Conservation (phyloP, 92 coral and sea anemone genomes). For the Porites divaricata region DNA sequence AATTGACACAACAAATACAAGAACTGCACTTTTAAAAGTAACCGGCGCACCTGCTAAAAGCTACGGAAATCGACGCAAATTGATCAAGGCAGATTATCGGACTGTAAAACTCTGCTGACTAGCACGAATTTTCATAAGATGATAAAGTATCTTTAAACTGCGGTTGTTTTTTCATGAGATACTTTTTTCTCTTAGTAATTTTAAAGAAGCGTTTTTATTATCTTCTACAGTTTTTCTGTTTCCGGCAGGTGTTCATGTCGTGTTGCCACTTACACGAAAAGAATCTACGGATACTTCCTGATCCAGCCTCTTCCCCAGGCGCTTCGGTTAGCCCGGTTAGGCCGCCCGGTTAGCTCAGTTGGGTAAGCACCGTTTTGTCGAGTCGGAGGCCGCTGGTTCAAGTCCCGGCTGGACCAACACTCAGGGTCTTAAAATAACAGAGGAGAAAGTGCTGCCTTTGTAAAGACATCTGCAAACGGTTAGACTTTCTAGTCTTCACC, state of each 20-base stretch:
- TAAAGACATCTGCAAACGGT: too few relatives aligned
- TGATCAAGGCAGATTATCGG: constrained; percentile 7
- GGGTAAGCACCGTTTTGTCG: too few relatives aligned
- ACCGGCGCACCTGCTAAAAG: constrained; percentile 12
- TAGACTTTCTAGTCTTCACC: too few relatives aligned
- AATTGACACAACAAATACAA: constrained; percentile 52
- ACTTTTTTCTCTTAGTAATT: constrained; percentile 1
- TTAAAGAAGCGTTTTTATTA: neutral
- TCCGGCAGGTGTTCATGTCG: constrained; percentile 36
- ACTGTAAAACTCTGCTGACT: neutral
- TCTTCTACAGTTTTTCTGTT: neutral
- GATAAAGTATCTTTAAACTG: neutral
- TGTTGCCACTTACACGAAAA: constrained; percentile 25
- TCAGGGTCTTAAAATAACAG: too few relatives aligned
- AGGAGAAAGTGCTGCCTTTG: too few relatives aligned
- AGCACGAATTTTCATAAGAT: constrained; percentile 3
- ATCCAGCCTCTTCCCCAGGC: neutral
- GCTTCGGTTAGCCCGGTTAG: too few relatives aligned
- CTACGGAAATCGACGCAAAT: constrained; percentile 32
- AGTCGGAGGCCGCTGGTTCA: too few relatives aligned
- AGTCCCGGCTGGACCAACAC: too few relatives aligned
- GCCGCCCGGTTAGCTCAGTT: too few relatives aligned
- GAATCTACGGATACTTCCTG: neutral
- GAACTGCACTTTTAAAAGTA: constrained; percentile 48
- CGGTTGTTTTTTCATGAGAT: neutral